phyloP scores from a whole-genome alignment of 1,140 invertebrate genomes.

The Zophobas atratus region DNA sequence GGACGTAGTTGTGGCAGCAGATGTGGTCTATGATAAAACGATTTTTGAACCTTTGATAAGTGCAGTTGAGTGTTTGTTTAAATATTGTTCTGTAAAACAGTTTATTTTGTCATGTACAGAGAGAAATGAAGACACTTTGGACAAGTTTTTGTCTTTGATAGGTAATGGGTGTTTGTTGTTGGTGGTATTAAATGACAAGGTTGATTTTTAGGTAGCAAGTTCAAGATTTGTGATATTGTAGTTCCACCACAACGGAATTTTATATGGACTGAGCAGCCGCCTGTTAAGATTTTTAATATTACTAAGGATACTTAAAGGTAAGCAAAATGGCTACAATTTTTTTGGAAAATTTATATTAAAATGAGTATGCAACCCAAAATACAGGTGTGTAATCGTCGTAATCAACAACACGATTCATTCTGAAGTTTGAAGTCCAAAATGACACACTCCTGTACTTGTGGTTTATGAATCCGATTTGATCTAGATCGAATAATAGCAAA shows the following conservation, averaged over 20 bases:
- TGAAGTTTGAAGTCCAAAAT: too few relatives aligned
- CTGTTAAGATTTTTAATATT: conserved; percentile 28
- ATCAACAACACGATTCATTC: too few relatives aligned
- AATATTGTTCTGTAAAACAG: conserved; percentile 60
- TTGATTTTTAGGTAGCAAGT: background rate
- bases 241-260: conserved; percentile 24
- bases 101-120: conserved; percentile 70
- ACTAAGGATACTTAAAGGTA: conserved; percentile 4
- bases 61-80: conserved; percentile 66
- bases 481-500: too few relatives aligned
- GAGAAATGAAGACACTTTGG: conserved; percentile 69
- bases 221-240: conserved; percentile 2
- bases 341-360: too few relatives aligned
- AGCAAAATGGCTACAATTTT: background rate
- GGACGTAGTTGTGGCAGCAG: conserved; percentile 71
- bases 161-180: conserved; percentile 61
- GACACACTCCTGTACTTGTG: too few relatives aligned
- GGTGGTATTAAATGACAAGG: too few relatives aligned
- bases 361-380: too few relatives aligned
- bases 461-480: too few relatives aligned
- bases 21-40: conserved; percentile 71
- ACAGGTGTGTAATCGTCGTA: too few relatives aligned
- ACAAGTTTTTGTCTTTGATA: conserved; percentile 67
- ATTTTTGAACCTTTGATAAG: conserved; percentile 67
- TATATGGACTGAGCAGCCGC: conserved; percentile 15